Base-by-base conservation (phyloP, 2,797 vertebrate species). In the Potorous gilbertii region DNA sequence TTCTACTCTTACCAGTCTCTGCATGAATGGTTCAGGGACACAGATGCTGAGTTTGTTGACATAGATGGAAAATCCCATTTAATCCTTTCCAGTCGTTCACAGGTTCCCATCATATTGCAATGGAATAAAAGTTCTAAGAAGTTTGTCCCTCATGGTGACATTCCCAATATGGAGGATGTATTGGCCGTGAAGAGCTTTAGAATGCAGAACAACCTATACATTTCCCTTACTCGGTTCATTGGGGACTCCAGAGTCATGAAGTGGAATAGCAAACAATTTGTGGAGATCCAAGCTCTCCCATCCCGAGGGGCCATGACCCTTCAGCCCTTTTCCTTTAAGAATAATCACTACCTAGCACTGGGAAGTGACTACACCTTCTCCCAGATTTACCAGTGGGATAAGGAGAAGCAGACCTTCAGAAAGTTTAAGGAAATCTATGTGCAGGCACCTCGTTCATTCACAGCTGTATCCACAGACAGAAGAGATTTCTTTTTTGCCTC, bases 281-380 rank as follows among this genome's bases (percentile, higher is more conserved):
- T 99, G 54, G 99, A 99, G 98, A 97, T 99, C 94, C 99, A 99
- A 98, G 99, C 99, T 1, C 98, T 99, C 62, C 99, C 99, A 0
- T 99, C 99, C 27, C 99, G 99, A 90, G 99, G 99, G 2, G 99
- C 99, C 95, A 99, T 99, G 99, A 99, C 99, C 0, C 98, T 99
- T 92, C 99, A 99, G 98, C 99, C 99, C 0, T 99, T 99, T 96
- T 98, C 98, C 81, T 99, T 99, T 97, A 99, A 99, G 97, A 99
- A 99, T n/a, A 99, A 99, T 40, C 98, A 99, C 98, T 99, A 99
- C 98, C 98, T 99, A 96, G 99, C 99, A 93, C 98, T 99, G 97
- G 99, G 99, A 97, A 99, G 99, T 59, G 99, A 99, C 98, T 99
- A 99, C 96, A 99, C 99, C 0, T 99, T 99, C 98, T 99, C 99